A percentile compares a stretch with the other conserved stretches of the same genome.
Conservation (phyloP, 2,797 vertebrate species). For the Neosilurus mollespiculum region DNA sequence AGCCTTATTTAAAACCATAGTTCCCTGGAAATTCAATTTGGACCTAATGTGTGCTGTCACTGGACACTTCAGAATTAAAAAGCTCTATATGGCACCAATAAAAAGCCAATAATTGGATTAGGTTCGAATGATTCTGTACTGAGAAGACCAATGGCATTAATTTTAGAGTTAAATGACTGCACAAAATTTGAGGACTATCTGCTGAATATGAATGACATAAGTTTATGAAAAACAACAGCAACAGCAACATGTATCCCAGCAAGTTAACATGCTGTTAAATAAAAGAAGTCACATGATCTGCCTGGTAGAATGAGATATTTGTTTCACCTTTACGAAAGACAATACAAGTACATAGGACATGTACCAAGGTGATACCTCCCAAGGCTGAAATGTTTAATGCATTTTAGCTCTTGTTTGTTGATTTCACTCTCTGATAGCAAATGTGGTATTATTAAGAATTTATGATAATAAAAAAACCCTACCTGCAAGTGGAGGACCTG, state of each 20-base stretch:
- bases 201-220: neutral
- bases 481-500: slow-evolving; percentile 91
- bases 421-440: slow-evolving; percentile 10
- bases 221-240: neutral
- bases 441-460: neutral
- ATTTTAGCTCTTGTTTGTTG: neutral
- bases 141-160: neutral
- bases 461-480: slow-evolving; percentile 51
- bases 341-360: slow-evolving; percentile 1
- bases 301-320: slow-evolving; percentile 28
- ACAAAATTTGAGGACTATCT: neutral
- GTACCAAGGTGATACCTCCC: neutral
- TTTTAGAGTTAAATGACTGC: neutral
- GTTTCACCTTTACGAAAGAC: slow-evolving; percentile 5
- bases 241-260: neutral
- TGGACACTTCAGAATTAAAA: neutral
- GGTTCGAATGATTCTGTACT: neutral
- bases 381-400: neutral
- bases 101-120: neutral
- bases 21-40: neutral
- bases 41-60: neutral
- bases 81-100: neutral
- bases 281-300: slow-evolving; percentile 30
- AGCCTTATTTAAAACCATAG: neutral
- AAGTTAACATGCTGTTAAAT: slow-evolving; percentile 21